A percentile compares a stretch with the other conserved stretches of the same genome.
Conservation (phyloP, 2,888 invertebrate genomes). For the Brachylomia viminalis region DNA sequence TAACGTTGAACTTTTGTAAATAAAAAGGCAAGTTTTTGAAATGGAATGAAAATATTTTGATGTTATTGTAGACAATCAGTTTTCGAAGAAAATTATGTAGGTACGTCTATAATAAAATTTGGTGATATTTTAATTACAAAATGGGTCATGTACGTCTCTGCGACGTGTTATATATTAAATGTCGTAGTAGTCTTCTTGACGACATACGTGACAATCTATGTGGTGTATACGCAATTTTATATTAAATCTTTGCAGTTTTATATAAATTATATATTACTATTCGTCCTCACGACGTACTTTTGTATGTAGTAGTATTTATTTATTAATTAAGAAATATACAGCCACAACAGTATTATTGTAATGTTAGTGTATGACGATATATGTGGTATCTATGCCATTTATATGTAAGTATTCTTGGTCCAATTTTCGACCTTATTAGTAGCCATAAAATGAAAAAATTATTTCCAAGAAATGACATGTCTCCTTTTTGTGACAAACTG, state of each 20-base stretch:
- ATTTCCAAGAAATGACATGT: background rate
- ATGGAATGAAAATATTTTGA: background rate
- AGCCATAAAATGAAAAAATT: background rate
- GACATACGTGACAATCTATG: background rate
- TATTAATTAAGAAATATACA: too few relatives aligned
- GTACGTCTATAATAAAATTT: background rate
- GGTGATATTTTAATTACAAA: background rate
- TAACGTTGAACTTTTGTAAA: background rate
- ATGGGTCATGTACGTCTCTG: background rate
- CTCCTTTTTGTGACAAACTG: slow-evolving; percentile 4
- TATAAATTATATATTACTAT: too few relatives aligned
- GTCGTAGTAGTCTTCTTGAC: background rate
- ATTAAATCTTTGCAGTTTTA: too few relatives aligned
- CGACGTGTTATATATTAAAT: background rate
- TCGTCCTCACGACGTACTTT: too few relatives aligned
- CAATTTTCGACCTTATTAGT: background rate
- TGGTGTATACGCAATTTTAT: background rate
- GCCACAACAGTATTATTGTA: too few relatives aligned
- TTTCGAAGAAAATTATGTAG: background rate
- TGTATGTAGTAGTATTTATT: too few relatives aligned
- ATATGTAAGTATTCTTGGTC: background rate
- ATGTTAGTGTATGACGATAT: too few relatives aligned
- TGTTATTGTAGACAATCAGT: background rate
- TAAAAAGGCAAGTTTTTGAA: background rate
- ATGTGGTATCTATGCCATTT: background rate